Evolutionary conservation across 1,140 invertebrate species (phyloP).

Genomic region (Bradysia coprophila): DNA sequence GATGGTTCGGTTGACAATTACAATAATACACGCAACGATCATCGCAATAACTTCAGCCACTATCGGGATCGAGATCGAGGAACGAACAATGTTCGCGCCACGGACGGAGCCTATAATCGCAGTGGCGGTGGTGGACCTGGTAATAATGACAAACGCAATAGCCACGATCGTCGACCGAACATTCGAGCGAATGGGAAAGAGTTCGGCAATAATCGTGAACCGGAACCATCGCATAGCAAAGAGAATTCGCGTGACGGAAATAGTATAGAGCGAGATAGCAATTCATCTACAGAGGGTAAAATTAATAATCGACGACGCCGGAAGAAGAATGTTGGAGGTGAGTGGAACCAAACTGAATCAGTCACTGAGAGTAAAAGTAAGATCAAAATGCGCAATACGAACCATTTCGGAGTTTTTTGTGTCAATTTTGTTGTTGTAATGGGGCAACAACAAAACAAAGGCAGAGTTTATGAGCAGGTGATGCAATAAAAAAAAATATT

Average conservation of each 20-base stretch:
- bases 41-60: conserved; percentile 18
- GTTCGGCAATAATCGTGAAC: conserved; percentile 16
- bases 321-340: conserved; percentile 20
- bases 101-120: background rate
- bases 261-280: conserved; percentile 22
- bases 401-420: too few species aligned
- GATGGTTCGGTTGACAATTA: background rate
- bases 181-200: too few species aligned
- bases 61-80: conserved; percentile 9
- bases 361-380: background rate
- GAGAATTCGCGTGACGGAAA: conserved; percentile 19
- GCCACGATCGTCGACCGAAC: conserved; percentile 11
- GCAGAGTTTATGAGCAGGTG: too few species aligned
- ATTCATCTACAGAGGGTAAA: conserved; percentile 19
- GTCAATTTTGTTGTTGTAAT: background rate
- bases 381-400: too few species aligned
- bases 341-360: too few species aligned
- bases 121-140: conserved; percentile 3
- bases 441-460: too few species aligned
- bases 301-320: conserved; percentile 17
- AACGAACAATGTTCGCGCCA: conserved; percentile 10
- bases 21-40: conserved; percentile 13
- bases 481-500: too few species aligned
- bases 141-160: conserved; percentile 14
- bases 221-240: conserved; percentile 19